Base-by-base conservation (phyloP, 1,140 invertebrate species). In the Hyposmocoma kahamanoa region DNA sequence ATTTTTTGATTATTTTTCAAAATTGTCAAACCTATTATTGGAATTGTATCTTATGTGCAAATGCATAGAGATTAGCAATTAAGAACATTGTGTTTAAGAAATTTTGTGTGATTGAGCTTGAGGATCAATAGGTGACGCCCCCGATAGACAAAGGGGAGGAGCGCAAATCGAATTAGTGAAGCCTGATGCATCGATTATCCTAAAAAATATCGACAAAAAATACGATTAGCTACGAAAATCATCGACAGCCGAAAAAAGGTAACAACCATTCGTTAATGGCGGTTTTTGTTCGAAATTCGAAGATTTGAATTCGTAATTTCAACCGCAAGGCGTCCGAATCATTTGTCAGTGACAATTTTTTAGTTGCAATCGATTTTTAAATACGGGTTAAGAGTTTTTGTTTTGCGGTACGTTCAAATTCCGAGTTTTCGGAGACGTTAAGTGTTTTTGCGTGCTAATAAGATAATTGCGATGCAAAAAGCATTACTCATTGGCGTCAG, bases 261-360 rank as follows among this genome's bases (percentile, higher is more conserved):
- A 78, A 77, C 70, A 73, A 69, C 70, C 73, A 60, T 49, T 67
- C 42, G 72, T 77, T 83, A 83, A 83, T 82, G 76, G 70, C 59
- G 69, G 72, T 82, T 82, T 82, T 82, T 82, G 74, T 84, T 76
- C 72, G 61, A 67, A 80, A 76, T 71, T 73, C 72, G 67, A 84
- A 77, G 76, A 84, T 84, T 84, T 84, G 80, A 82, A 82, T 84
- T 78, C 72, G 80, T 80, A 79, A 82, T 82, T 80, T 70, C 66
- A 71, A 84, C 80, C 76, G 70, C 80, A 75, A 82, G 68, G 62
- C 72, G 75, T 76, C 72, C 70, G 72, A 78, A 82, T 84, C 80
- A 84, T 84, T 84, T 84, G 80, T 84, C 80, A 82, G 76, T 84
- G 80, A 84, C 80, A 82, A 82, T 84, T 82, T 84, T 80, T 84